Percentiles rank a stretch among this genome's conserved stretches.
Evolutionary conservation across 2,888 invertebrate species (phyloP).

Genomic region (Ormyrus thymus): DNA sequence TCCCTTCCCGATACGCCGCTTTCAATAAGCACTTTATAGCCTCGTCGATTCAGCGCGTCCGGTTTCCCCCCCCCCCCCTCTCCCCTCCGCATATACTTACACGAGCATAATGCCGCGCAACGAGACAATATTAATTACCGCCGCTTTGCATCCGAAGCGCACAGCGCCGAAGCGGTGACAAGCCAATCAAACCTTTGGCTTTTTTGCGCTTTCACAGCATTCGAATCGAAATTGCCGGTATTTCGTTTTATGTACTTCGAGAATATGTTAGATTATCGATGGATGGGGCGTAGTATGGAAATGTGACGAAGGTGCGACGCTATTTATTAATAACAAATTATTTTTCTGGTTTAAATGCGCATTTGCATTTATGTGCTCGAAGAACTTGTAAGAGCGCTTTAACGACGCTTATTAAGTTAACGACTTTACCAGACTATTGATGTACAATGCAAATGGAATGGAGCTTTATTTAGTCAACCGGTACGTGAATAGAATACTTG

Average conservation of each 20-base stretch:
- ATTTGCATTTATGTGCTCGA: too few relatives aligned
- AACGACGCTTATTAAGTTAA: too few relatives aligned
- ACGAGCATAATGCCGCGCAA: conserved; percentile 2
- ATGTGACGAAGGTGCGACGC: too few relatives aligned
- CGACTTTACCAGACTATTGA: too few relatives aligned
- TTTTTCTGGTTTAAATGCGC: too few relatives aligned
- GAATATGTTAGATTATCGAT: neutral
- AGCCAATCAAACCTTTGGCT: too few relatives aligned
- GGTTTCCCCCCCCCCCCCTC: neutral
- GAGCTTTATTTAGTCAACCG: too few relatives aligned
- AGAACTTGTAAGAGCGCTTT: too few relatives aligned
- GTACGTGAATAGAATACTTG: too few relatives aligned
- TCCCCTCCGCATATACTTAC: neutral
- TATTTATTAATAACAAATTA: too few relatives aligned
- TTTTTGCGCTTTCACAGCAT: neutral
- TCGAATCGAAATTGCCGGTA: neutral
- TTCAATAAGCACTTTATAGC: conserved; percentile 27
- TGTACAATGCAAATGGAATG: too few relatives aligned
- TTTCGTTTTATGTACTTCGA: neutral
- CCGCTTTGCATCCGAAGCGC: neutral
- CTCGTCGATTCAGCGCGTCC: conserved; percentile 18
- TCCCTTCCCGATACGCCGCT: conserved; percentile 20
- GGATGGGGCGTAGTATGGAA: too few relatives aligned
- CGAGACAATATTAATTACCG: conserved; percentile 30
- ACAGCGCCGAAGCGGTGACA: neutral